phyloP scores from a whole-genome alignment of 2,113 vertebrate species.

The Murina feae region DNA sequence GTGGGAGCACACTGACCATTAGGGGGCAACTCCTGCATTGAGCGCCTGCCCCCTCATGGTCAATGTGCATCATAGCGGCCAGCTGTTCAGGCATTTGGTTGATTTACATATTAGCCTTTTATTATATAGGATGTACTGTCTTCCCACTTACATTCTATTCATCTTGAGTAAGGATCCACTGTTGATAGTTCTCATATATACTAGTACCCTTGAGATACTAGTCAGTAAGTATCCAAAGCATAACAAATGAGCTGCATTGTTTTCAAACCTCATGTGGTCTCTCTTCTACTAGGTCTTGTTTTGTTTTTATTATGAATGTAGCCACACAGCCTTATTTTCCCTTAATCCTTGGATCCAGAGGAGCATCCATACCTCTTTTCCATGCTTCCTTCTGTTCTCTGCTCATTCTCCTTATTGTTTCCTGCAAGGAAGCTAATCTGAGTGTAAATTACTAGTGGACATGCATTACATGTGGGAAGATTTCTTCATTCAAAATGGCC shows the following conservation, averaged over 20 bases:
- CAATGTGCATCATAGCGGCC: no score
- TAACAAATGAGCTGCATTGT: neutral
- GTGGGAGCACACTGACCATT: no score
- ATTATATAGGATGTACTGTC: neutral
- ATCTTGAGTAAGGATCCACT: neutral
- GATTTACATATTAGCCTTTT: no score
- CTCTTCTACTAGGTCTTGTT: neutral
- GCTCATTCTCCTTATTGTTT: neutral
- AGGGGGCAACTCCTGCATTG: no score
- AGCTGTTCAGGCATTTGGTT: accelerated
- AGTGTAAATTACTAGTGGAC: neutral
- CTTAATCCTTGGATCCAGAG: neutral
- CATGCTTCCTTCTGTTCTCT: neutral
- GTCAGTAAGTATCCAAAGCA: neutral
- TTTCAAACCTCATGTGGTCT: neutral
- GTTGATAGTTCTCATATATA: neutral
- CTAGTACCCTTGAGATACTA: no score
- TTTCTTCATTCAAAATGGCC: neutral
- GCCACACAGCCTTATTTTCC: neutral
- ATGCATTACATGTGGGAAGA: neutral
- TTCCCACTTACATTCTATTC: neutral
- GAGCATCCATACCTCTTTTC: neutral
- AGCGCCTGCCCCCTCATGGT: no score
- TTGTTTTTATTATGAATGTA: neutral
- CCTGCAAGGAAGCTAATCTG: neutral